These are phyloP conservation scores for Suricata suricatta DNA, from an alignment of 2,113 vertebrate species.

Conservation along the genomic window DNA sequence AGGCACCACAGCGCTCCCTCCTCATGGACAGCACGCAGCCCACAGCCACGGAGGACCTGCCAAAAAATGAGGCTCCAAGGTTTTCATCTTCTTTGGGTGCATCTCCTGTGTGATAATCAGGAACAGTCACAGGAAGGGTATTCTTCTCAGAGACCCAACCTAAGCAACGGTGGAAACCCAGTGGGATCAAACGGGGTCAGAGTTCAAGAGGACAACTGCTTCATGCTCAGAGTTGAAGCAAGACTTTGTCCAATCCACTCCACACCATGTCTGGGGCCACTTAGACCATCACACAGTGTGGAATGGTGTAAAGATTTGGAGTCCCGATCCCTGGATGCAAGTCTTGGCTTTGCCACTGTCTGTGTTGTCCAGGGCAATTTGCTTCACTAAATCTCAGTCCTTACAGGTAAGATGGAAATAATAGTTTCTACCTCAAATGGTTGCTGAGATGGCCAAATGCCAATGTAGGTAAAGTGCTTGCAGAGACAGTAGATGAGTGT, in stretches of 20 bases:
- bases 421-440: not conserved
- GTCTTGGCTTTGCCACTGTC: not conserved
- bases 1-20: not conserved
- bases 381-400: not conserved
- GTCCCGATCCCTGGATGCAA: not conserved
- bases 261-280: fast-evolving
- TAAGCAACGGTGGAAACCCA: not conserved
- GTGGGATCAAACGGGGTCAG: not conserved
- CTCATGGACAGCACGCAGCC: not conserved
- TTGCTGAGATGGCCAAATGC: not conserved
- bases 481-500: not conserved
- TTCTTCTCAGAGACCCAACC: not conserved
- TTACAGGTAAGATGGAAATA: not conserved
- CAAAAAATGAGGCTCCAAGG: not conserved
- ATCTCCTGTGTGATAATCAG: not conserved
- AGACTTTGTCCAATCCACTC: not conserved
- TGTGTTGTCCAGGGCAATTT: not conserved
- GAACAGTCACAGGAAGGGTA: not conserved
- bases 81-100: not conserved
- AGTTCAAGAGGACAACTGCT: not conserved
- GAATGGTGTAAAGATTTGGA: not conserved
- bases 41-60: not conserved
- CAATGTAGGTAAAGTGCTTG: not conserved
- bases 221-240: not conserved
- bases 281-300: fast-evolving